Base-by-base conservation (phyloP, 2,113 vertebrate genomes). In the Manacus vitellinus region DNA sequence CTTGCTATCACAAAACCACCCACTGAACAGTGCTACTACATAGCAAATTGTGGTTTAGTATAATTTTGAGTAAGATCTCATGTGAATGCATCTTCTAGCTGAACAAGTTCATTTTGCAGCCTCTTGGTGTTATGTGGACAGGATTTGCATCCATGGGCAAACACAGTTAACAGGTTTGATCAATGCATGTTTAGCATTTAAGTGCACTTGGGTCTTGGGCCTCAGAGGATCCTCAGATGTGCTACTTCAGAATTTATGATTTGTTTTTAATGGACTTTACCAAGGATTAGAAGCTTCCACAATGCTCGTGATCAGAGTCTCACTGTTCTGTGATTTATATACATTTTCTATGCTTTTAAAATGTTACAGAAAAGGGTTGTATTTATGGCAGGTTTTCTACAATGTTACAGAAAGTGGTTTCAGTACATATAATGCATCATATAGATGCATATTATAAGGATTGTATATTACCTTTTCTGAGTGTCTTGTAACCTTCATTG, bases 211-310 rank as follows among this genome's bases (percentile, higher is more conserved):
- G 54, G 77, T 72, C 49, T 71, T 4, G 24, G 15, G 72, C 74
- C 90, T 91, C 61, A 25, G 47, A 55, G 39, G 52, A 83, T 43
- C 39, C 20, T 85, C 18, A 44, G 14, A 49, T 10, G 43, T 41
- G 30, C 39, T 78, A 33, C 80, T 73, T 88, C 70, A 91, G 73
- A 77, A 79, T 89, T 82, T 70, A 68, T 59, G 14, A 56, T 92
- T 91, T 81, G 54, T 56, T 95, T 87, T 92, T 80, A 95, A 92
- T 88, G 59, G 61, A 37, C n/a, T 74, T 61, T 51, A 44, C 49
- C 46, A 86, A 62, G 30, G n/a, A 52, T 28, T 58, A 91, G 59
- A 63, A 51, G 39, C 41, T 92, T 94, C 93, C 66, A 44, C 30
- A 30, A 65, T 37, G 12, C 33, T 92, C 43, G 37, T 88, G 75